Base-by-base conservation (phyloP, 2,888 invertebrate species). In the Acheta domesticus region DNA sequence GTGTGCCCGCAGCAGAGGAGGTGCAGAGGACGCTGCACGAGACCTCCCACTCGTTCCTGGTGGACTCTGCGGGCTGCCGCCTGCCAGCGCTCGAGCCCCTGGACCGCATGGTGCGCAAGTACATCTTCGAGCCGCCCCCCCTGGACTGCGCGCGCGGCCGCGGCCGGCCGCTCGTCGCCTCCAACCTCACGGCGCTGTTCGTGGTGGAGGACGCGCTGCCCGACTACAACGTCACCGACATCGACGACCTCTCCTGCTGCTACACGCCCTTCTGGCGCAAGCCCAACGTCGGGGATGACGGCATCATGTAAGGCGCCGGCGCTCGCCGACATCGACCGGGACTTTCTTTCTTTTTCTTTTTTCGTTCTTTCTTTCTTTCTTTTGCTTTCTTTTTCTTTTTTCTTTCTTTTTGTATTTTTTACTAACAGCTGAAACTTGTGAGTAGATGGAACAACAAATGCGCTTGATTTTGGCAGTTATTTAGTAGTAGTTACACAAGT, bases 121-220 rank as follows among this genome's bases (percentile, higher is more conserved):
- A 80, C 78, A 78, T 82, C 75, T n/a, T 36, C 20, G 48, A 75
- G 20, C 78, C 78, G 77, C 19, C 20, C 5, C 78, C 80, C 5
- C 77, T 81, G 62, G 77, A 76, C 23, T 82, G 82, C 79, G 62
- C 80, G 21, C 75, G 75, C 23, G 73, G n/a, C 8, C 50, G 73
- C n/a, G 74, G 36, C 14, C 80, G 79, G 49, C 79, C 80, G 3
- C 79, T 82, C 74, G 81, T 82, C 49, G 50, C 62, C 21, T 80
- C 81, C 75, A 81, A 82, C 79, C 85, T 88, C 80, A 90, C 91
- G 0, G 89, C 91, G 77, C 87, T 93, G 80, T 91, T 89, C 87
- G 83, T 92, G 11, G 85, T 89, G 82, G 84, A 85, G 20, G 85
- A 88, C 23, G 88, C 89, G 48, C 84, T 90, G 48, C 82, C 84